Evolutionary conservation across 2,113 vertebrate genomes (phyloP).

Genomic region (Paralichthys olivaceus): DNA sequence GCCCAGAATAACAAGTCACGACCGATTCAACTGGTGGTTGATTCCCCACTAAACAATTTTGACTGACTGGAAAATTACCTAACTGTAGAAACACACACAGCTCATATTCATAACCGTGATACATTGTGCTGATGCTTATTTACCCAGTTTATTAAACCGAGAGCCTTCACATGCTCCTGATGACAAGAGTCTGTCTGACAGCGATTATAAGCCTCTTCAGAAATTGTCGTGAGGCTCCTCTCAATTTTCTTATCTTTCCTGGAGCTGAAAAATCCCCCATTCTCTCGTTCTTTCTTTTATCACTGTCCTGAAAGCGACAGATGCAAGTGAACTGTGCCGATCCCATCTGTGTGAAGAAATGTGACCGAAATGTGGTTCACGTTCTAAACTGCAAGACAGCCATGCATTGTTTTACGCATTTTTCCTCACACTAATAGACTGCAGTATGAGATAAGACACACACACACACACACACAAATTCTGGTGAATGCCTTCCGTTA

Average conservation of each 20-base stretch:
- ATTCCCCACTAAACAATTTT: not conserved
- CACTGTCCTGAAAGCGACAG: not conserved
- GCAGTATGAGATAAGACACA: not conserved
- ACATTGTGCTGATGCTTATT: not conserved
- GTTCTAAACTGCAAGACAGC: not conserved
- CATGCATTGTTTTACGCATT: not conserved
- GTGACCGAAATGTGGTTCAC: not conserved
- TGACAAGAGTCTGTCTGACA: not conserved
- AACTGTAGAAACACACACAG: not conserved
- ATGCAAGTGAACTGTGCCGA: not conserved
- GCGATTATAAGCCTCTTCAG: not conserved
- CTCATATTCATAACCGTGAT: not conserved
- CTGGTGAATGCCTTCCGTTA: too few relatives aligned
- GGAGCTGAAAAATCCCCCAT: not conserved
- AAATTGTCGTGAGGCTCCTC: not conserved
- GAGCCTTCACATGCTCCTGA: not conserved
- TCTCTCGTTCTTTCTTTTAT: not conserved
- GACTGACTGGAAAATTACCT: not conserved
- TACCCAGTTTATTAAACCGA: not conserved
- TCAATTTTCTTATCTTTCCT: not conserved
- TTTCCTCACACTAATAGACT: not conserved
- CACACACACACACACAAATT: too few relatives aligned
- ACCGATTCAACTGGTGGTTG: slow-evolving; percentile 15
- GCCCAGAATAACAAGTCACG: not conserved
- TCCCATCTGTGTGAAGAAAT: not conserved